phyloP scores from a whole-genome alignment of 2,797 vertebrate genomes.

The Rachycentron canadum region DNA sequence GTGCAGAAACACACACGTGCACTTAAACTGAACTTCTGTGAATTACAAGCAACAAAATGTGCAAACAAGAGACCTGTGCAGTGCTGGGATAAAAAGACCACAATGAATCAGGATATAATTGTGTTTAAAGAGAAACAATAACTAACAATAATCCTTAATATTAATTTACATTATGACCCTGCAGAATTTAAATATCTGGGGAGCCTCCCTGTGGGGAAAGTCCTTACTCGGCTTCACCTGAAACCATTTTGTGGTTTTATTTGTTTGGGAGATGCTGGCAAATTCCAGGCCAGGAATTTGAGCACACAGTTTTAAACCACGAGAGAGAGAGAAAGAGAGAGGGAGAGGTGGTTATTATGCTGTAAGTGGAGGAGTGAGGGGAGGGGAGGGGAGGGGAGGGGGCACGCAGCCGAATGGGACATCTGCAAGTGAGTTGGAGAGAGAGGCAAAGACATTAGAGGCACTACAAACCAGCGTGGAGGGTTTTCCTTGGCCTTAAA shows the following conservation, averaged over 20 bases:
- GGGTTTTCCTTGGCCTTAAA: constrained; percentile 69
- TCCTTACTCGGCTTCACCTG: constrained; percentile 65
- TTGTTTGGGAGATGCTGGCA: constrained; percentile 77
- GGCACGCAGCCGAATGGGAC: constrained; percentile 27
- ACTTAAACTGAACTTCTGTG: too few species aligned
- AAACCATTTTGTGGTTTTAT: constrained; percentile 75
- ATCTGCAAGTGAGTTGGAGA: constrained; percentile 34
- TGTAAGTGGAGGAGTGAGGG: not conserved
- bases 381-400: not conserved
- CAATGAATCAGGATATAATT: too few species aligned
- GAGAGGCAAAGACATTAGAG: constrained; percentile 39
- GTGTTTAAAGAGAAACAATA: not conserved
- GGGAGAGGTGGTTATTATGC: constrained; percentile 30
- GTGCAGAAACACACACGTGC: not conserved
- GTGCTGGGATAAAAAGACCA: too few species aligned
- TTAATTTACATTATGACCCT: constrained; percentile 15
- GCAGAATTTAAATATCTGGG: constrained; percentile 19
- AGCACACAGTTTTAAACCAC: constrained; percentile 68
- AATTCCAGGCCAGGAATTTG: constrained; percentile 73
- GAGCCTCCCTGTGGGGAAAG: constrained; percentile 56
- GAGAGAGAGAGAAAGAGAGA: constrained; percentile 13
- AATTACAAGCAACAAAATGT: not conserved
- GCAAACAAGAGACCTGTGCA: not conserved
- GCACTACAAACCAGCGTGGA: constrained; percentile 48
- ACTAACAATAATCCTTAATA: not conserved